Evolutionary conservation across 1,140 invertebrate species (phyloP), one percentile per base, ranked within the genome.

Genomic region (Drosophila lini): DNA sequence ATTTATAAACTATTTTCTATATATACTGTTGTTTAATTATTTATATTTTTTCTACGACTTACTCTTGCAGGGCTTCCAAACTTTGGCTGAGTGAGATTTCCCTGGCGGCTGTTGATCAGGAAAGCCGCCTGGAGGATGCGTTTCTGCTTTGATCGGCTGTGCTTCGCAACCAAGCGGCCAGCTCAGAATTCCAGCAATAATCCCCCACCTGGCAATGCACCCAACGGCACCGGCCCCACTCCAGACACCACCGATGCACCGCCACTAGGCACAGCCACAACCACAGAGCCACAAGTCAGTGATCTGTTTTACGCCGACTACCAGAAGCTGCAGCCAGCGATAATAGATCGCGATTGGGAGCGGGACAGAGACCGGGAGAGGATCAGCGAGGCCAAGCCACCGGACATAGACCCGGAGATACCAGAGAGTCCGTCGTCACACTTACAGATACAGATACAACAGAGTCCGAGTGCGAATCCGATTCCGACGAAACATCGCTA

Each of bases 111-210:
- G 84, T 86, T 82, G 50, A 44, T 50, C 56, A 45, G 53, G 79
- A 89, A 92, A 94, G 91, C 94, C 94, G 94, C 94, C 94, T 96
- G 94, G 95, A 97, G 94, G 95, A 97, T 97, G 96, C 96, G 96
- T 94, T 95, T 97, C 94, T 97, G 96, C 93, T 96, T 97, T 93
- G 96, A 96, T 93, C 94, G 94, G 93, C 94, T 97, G 94, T 97
- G 96, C 95, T 97, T 97, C 95, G 96, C 96, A 94, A 96, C 96
- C 94, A 95, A 95, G 94, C 95, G 95, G 93, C 94, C 94, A 92
- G 94, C 94, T 95, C 95, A 94, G 78, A 76, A 63, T 68, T 40
- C 68, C 10, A 74, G 22, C n/a, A 68, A 50, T 45, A 67, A 11
- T 55, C 52, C 34, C 34, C 52, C 19, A 36, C 32, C 50, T 38